phyloP scores from a whole-genome alignment of 2,797 vertebrate genomes.

The Catostomus latipinnis region DNA sequence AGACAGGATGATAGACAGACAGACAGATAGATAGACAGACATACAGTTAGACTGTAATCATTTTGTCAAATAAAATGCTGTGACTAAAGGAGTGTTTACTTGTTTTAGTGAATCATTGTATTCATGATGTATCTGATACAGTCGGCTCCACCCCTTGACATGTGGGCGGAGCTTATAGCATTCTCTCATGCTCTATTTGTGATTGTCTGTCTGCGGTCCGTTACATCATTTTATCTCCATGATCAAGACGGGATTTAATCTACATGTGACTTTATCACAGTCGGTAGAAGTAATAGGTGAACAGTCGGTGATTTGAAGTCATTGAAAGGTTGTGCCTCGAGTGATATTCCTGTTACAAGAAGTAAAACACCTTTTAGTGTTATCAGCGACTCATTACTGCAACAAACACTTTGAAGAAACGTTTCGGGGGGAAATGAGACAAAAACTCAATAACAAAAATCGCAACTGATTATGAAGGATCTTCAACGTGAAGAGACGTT shows the following conservation, averaged over 20 bases:
- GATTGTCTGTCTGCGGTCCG: not conserved
- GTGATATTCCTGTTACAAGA: no score
- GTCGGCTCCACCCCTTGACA: constrained; percentile 8
- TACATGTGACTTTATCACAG: not conserved
- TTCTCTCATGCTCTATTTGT: not conserved
- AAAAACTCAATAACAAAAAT: no score
- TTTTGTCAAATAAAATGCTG: no score
- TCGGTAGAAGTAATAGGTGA: not conserved
- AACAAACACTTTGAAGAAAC: no score
- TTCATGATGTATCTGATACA: not conserved
- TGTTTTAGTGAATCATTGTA: no score
- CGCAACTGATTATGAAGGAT: not conserved
- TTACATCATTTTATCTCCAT: not conserved
- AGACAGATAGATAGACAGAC: no score
- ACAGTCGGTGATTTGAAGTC: not conserved
- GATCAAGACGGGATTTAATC: not conserved
- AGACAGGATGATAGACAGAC: no score
- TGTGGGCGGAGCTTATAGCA: not conserved
- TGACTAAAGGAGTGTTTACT: no score
- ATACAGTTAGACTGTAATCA: no score
- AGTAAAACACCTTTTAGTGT: no score
- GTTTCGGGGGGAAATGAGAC: no score
- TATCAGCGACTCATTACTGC: no score
- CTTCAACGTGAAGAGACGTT: constrained; percentile 5
- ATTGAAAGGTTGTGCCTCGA: not conserved